phyloP scores from a whole-genome alignment of 1,140 invertebrate species.

The Tetranychus urticae region DNA sequence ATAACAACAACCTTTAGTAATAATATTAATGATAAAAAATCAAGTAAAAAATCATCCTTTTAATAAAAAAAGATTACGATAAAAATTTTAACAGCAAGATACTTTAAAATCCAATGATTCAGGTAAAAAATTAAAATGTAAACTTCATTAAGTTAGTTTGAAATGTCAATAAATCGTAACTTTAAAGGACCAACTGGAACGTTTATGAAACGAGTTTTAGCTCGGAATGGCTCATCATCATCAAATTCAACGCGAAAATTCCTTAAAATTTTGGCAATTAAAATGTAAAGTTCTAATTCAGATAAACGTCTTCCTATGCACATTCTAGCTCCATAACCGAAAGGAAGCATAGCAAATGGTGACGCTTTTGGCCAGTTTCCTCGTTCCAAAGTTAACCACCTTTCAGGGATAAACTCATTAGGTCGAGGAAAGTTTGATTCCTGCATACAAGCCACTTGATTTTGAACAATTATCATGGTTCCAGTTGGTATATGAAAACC shows the following conservation, averaged over 20 bases:
- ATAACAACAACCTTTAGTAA: too few species aligned
- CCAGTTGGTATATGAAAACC: constrained; percentile 12
- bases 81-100: too few species aligned
- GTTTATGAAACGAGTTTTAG: constrained; percentile 19
- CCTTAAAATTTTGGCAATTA: constrained; percentile 25
- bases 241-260: constrained; percentile 22
- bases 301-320: constrained; percentile 55
- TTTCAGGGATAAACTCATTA: constrained; percentile 30
- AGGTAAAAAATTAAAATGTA: too few species aligned
- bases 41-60: too few species aligned
- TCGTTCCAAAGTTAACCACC: constrained; percentile 38
- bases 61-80: too few species aligned
- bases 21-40: too few species aligned
- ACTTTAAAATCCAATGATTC: too few species aligned
- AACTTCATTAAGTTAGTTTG: too few species aligned
- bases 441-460: constrained; percentile 13
- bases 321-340: constrained; percentile 54
- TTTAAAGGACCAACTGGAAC: constrained; percentile 19
- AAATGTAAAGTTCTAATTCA: constrained; percentile 53
- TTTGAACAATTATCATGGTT: constrained; percentile 16
- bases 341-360: constrained; percentile 51
- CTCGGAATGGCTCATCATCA: constrained; percentile 15
- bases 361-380: background rate
- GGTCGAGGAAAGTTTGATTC: constrained; percentile 12
- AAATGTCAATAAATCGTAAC: constrained; percentile 15